These are phyloP conservation scores for Pollicipes pollicipes DNA, from an alignment of 1,140 invertebrate species.

Conservation along the genomic window DNA sequence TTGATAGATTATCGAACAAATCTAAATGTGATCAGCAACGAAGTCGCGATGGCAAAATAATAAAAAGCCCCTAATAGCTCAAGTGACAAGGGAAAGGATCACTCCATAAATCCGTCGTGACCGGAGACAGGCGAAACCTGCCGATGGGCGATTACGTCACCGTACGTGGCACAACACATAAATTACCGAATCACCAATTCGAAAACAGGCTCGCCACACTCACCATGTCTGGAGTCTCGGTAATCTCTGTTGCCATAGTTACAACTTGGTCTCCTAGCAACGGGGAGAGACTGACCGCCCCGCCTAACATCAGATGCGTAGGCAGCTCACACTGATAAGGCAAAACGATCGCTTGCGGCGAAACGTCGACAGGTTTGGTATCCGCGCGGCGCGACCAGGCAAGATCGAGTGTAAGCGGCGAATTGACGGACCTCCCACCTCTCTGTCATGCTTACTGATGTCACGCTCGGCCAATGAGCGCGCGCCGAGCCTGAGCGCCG, in stretches of 20 bases:
- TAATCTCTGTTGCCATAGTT: background rate
- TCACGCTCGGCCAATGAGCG: background rate
- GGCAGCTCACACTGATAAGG: background rate
- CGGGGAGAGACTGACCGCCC: background rate
- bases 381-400: background rate
- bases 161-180: background rate
- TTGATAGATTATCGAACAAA: background rate
- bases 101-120: background rate
- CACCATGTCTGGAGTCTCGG: background rate
- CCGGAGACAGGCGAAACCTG: background rate
- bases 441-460: slow-evolving; percentile 1
- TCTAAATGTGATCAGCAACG: background rate
- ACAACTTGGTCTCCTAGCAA: background rate
- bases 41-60: background rate
- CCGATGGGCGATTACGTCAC: background rate
- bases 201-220: background rate
- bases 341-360: background rate
- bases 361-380: background rate
- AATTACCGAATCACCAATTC: too few species aligned
- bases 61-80: background rate
- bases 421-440: background rate
- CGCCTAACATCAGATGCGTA: background rate
- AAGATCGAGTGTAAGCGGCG: background rate
- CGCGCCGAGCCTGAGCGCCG: background rate
- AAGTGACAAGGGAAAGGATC: background rate